These are phyloP conservation scores for Jordanella pulchra DNA, from an alignment of 2,797 vertebrate genomes.

Conservation along the genomic window DNA sequence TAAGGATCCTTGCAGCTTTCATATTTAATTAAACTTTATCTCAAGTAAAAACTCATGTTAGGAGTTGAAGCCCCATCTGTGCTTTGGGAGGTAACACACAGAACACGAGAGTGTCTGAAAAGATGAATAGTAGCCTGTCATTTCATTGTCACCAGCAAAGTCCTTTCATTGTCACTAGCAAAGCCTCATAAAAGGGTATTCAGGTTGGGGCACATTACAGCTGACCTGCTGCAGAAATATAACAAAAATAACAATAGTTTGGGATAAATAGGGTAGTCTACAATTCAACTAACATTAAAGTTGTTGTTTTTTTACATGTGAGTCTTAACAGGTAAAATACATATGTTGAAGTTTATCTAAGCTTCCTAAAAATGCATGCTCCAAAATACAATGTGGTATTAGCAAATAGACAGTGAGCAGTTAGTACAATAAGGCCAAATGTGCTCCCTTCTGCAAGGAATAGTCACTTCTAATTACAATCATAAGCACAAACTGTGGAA, in stretches of 20 bases:
- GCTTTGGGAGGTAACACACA: conserved; percentile 38
- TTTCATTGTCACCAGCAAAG: conserved; percentile 37
- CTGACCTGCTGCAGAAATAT: conserved; percentile 39
- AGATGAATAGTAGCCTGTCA: conserved; percentile 54
- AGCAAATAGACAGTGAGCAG: not conserved
- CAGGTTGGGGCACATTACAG: conserved; percentile 31
- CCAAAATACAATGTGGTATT: not conserved
- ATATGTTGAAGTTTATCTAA: no score
- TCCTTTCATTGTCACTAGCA: conserved; percentile 44
- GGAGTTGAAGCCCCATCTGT: conserved; percentile 20
- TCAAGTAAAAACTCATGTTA: conserved; percentile 17
- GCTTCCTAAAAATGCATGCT: not conserved
- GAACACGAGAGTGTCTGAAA: conserved; percentile 42
- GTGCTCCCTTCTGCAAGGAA: conserved; percentile 2
- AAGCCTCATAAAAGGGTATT: conserved; percentile 45
- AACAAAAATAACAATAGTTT: conserved; percentile 39
- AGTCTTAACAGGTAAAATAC: not conserved
- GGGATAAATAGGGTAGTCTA: conserved; percentile 31
- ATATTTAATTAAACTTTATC: conserved; percentile 26
- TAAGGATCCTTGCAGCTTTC: conserved; percentile 1
- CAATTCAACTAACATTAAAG: not conserved
- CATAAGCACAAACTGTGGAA: conserved; percentile 2
- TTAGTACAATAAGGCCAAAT: conserved; percentile 6
- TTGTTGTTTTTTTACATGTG: not conserved
- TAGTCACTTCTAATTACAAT: conserved; percentile 19